Conservation (phyloP, 2,888 invertebrate species). For the Muschampia plurimacula region DNA sequence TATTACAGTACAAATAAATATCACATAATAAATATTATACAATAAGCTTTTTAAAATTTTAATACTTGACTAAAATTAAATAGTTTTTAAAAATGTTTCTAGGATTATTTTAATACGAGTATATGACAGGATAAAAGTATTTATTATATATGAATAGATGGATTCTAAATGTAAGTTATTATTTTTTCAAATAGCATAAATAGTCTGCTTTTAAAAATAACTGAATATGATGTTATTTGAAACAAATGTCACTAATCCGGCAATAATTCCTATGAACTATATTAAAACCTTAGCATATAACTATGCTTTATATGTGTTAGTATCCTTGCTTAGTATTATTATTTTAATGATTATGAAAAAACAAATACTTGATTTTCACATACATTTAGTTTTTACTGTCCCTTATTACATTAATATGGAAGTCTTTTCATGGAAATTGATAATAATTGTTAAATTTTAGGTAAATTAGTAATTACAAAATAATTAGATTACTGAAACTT, state of each 20-base stretch:
- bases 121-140: slow-evolving; percentile 22
- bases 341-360: background rate
- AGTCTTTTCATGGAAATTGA: slow-evolving; percentile 26
- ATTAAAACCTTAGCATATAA: background rate
- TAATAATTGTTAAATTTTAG: slow-evolving; percentile 33
- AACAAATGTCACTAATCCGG: too few relatives aligned
- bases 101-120: slow-evolving; percentile 30
- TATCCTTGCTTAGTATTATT: background rate
- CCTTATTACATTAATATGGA: background rate
- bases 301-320: too few relatives aligned
- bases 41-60: slow-evolving; percentile 44
- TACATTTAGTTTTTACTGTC: background rate
- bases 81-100: slow-evolving; percentile 32
- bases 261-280: too few relatives aligned
- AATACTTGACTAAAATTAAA: slow-evolving; percentile 30
- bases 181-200: background rate
- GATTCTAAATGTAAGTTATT: background rate
- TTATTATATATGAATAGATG: slow-evolving; percentile 27
- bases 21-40: slow-evolving; percentile 21
- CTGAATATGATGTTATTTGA: too few relatives aligned
- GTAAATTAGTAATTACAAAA: slow-evolving; percentile 28
- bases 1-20: slow-evolving; percentile 38
- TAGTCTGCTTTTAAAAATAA: background rate
- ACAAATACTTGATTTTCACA: background rate
- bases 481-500: slow-evolving; percentile 23